These are phyloP conservation scores for Bombus picipes DNA, from an alignment of 1,140 invertebrate species.

Conservation along the genomic window DNA sequence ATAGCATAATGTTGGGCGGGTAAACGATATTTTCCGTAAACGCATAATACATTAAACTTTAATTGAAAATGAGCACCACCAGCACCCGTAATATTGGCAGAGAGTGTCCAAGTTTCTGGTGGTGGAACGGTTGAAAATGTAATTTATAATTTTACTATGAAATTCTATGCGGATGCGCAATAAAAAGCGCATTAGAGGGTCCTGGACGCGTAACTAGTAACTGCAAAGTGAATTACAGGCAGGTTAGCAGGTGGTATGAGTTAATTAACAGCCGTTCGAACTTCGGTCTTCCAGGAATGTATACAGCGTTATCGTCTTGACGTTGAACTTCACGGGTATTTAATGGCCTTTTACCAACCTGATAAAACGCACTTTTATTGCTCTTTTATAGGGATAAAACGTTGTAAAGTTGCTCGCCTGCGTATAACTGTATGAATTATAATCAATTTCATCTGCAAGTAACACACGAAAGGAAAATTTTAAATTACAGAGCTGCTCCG, in stretches of 20 bases:
- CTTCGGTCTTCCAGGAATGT: slow-evolving; percentile 57
- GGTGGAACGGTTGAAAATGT: slow-evolving; percentile 41
- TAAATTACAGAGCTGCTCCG: not conserved
- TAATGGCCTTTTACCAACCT: slow-evolving; percentile 47
- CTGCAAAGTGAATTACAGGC: slow-evolving; percentile 64
- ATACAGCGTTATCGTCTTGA: slow-evolving; percentile 49
- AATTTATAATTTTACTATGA: slow-evolving; percentile 65
- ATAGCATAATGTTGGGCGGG: no score
- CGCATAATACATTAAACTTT: not conserved
- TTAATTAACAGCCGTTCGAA: slow-evolving; percentile 70
- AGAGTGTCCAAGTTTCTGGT: slow-evolving; percentile 51
- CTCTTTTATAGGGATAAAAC: slow-evolving; percentile 16
- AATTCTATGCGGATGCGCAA: slow-evolving; percentile 56
- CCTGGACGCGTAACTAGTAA: slow-evolving; percentile 41
- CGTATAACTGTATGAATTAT: not conserved
- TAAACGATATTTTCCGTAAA: not conserved
- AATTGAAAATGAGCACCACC: slow-evolving; percentile 41
- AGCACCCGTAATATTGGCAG: slow-evolving; percentile 30
- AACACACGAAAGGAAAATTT: not conserved
- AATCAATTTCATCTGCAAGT: not conserved
- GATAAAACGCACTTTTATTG: slow-evolving; percentile 51
- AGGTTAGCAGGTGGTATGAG: slow-evolving; percentile 45
- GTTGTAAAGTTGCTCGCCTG: not conserved
- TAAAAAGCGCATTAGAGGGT: slow-evolving; percentile 67
- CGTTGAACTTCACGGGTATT: slow-evolving; percentile 45